phyloP scores from a whole-genome alignment of 1,140 invertebrate genomes.

The Mesaphorura yosii region DNA sequence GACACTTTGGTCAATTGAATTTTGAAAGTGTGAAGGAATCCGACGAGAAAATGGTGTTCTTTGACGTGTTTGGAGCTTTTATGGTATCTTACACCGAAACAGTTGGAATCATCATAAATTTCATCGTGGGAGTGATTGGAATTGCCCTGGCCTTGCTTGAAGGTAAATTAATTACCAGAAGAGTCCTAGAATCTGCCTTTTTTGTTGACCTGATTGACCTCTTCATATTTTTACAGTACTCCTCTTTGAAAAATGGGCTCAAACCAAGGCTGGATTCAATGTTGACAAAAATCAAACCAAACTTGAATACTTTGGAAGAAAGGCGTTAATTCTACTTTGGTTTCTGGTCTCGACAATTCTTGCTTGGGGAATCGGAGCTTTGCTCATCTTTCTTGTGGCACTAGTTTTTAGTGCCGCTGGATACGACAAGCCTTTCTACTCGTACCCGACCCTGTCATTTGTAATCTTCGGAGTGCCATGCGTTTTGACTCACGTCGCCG shows the following conservation, averaged over 20 bases:
- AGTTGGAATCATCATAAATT: constrained; percentile 42
- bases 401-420: constrained; percentile 14
- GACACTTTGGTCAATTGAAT: constrained; percentile 34
- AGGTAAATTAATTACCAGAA: too few species aligned
- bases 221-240: too few species aligned
- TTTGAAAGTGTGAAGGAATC: constrained; percentile 34
- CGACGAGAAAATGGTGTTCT: constrained; percentile 56
- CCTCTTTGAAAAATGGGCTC: too few species aligned
- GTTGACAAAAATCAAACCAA: neutral
- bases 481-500: constrained; percentile 24
- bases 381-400: constrained; percentile 11
- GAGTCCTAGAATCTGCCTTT: too few species aligned
- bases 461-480: constrained; percentile 27
- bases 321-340: neutral
- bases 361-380: constrained; percentile 19
- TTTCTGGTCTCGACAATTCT: constrained; percentile 11
- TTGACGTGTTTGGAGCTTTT: constrained; percentile 59
- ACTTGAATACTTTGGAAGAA: neutral
- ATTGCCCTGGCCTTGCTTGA: constrained; percentile 33
- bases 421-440: constrained; percentile 15
- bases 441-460: constrained; percentile 21
- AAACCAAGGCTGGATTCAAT: too few species aligned
- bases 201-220: too few species aligned
- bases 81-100: constrained; percentile 44
- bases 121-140: constrained; percentile 33